Percentiles rank a stretch among this genome's conserved stretches.
Conservation (phyloP, 2,797 vertebrate species). For the Malacoraja senta region DNA sequence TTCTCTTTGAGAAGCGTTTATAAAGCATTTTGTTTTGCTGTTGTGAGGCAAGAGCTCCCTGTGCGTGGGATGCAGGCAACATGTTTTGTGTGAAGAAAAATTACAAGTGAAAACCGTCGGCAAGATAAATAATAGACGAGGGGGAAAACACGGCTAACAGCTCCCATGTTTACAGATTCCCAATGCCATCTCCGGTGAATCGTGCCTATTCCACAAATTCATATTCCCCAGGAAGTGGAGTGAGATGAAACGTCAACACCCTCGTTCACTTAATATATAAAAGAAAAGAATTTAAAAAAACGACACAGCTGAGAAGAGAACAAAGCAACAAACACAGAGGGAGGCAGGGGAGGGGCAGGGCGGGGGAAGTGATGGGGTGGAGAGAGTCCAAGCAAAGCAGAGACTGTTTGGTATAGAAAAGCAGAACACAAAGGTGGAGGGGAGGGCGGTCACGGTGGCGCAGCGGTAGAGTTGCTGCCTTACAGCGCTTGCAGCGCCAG, state of each 20-base stretch:
- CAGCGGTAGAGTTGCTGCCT: too few species aligned
- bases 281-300: background rate
- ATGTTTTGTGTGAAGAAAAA: slow-evolving; percentile 3
- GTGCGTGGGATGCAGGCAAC: background rate
- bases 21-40: background rate
- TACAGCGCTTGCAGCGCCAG: too few species aligned
- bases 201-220: background rate
- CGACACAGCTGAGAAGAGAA: background rate
- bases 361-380: background rate
- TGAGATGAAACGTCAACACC: background rate
- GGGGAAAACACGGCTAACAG: background rate
- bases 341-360: background rate
- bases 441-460: too few species aligned
- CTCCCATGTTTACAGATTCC: slow-evolving; percentile 20
- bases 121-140: slow-evolving; percentile 21
- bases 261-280: background rate
- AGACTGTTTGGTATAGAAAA: too few species aligned
- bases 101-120: slow-evolving; percentile 11
- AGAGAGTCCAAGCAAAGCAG: too few species aligned
- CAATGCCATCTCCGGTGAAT: background rate
- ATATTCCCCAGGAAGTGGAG: background rate
- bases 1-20: background rate
- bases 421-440: too few species aligned
- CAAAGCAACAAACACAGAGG: background rate
- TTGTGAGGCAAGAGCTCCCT: background rate